phyloP scores from a whole-genome alignment of 2,113 vertebrate genomes.

The Pseudopodoces humilis region DNA sequence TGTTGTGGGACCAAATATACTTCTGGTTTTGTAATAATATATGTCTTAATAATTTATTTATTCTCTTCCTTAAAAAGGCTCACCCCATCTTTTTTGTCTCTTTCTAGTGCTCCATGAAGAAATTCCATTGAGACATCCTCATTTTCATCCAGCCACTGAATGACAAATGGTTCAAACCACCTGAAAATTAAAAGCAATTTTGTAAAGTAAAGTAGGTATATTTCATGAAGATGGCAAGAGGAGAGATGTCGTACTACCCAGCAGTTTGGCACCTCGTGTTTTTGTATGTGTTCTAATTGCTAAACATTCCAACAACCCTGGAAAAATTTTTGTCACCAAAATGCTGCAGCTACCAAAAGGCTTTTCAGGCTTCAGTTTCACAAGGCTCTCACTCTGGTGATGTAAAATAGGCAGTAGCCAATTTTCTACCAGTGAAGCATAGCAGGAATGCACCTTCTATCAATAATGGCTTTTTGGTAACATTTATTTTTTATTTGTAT shows the following conservation, averaged over 20 bases:
- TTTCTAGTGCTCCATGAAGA: slow-evolving; percentile 91
- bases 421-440: not conserved
- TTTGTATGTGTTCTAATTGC: not conserved
- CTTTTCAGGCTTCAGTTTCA: not conserved
- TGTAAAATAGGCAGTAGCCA: not conserved
- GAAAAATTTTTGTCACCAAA: not conserved
- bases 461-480: not conserved
- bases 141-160: slow-evolving; percentile 98
- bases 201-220: not conserved
- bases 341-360: not conserved
- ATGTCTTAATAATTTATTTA: not conserved
- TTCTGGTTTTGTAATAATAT: not conserved
- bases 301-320: not conserved
- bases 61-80: slow-evolving; percentile 55
- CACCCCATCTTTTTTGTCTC: slow-evolving; percentile 98
- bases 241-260: not conserved
- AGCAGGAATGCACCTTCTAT: not conserved
- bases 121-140: slow-evolving; percentile 98
- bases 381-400: too few species aligned
- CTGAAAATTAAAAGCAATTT: slow-evolving; percentile 61
- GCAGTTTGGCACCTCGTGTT: not conserved
- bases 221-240: not conserved
- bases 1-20: not conserved
- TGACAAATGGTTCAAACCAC: slow-evolving; percentile 98
- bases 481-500: not conserved